Evolutionary conservation across 2,797 vertebrate genomes (phyloP), one percentile per base, ranked within the genome.

Genomic region (Enteromius viviparus): DNA sequence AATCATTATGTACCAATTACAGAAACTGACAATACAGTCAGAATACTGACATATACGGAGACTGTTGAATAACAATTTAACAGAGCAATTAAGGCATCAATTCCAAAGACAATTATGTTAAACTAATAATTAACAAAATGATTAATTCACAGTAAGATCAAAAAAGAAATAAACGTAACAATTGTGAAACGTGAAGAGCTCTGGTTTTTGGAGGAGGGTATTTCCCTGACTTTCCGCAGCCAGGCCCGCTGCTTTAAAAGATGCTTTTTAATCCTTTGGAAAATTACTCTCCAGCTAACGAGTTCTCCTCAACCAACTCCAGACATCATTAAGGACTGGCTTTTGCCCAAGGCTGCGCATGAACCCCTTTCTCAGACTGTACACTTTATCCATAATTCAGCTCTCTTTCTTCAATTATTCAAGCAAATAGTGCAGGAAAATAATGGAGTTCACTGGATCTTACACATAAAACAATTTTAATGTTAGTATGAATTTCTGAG

Each of bases 321-420:
- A 97, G 96, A 97, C 96, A 98, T 99, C 97, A 98, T 98, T 98
- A 98, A 95, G 95, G 94, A 95, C 95, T 94, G 95, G 95, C 96
- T 97, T 93, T 97, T 95, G 97, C 97, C 97, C 6, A 92, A 83
- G 97, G 97, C 97, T 94, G 94, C 94, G 92, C 96, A 95, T 97
- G 96, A 97, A 98, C 96, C 97, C 97, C 97, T 97, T 97, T 96
- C 97, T 98, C 96, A 96, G 97, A 98, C 97, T 97, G 96, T 99
- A 97, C 97, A 99, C 97, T 97, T 97, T 97, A 98, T 99, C 96
- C 97, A 99, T 99, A 98, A 99, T 98, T 98, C 96, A 98, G 95
- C 94, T 93, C 94, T 96, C 96, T 95, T 96, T 94, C 93, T 96
- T 98, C 95, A 98, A 99, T 99, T 98, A 98, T 99, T 99, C 96